Evolutionary conservation across 2,888 invertebrate genomes (phyloP).

Genomic region (Marronus borbonicus): DNA sequence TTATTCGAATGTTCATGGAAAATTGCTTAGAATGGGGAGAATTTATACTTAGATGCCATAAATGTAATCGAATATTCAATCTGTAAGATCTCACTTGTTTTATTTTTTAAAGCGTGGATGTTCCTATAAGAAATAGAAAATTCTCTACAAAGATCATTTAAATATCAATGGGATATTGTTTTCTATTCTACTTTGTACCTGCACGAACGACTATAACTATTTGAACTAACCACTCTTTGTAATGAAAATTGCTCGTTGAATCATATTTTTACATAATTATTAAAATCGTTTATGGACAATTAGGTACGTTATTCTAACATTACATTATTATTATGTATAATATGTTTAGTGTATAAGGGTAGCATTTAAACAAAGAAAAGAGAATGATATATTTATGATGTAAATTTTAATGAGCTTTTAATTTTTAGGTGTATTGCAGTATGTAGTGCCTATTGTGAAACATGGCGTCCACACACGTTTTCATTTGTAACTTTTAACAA

Average conservation of each 20-base stretch:
- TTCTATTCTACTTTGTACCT: not conserved
- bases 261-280: conserved; percentile 46
- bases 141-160: not conserved
- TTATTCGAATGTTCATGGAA: too few species aligned
- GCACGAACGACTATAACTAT: too few species aligned
- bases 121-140: not conserved
- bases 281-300: conserved; percentile 36
- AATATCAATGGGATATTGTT: conserved; percentile 1
- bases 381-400: conserved; percentile 32
- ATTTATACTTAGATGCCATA: not conserved
- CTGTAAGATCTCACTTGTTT: not conserved
- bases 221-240: too few species aligned
- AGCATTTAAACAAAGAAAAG: conserved; percentile 27
- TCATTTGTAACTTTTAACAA: conserved; percentile 5
- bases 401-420: conserved; percentile 43
- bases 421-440: conserved; percentile 37
- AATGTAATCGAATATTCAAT: conserved; percentile 10
- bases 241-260: conserved; percentile 3
- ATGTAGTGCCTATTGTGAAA: conserved; percentile 39
- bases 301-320: conserved; percentile 15
- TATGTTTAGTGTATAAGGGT: conserved; percentile 30
- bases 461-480: conserved; percentile 34
- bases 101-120: not conserved
- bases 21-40: too few species aligned
- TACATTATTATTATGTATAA: conserved; percentile 34